These are phyloP conservation scores for Lutraria lutraria DNA, from an alignment of 2,888 invertebrate genomes.

Conservation along the genomic window DNA sequence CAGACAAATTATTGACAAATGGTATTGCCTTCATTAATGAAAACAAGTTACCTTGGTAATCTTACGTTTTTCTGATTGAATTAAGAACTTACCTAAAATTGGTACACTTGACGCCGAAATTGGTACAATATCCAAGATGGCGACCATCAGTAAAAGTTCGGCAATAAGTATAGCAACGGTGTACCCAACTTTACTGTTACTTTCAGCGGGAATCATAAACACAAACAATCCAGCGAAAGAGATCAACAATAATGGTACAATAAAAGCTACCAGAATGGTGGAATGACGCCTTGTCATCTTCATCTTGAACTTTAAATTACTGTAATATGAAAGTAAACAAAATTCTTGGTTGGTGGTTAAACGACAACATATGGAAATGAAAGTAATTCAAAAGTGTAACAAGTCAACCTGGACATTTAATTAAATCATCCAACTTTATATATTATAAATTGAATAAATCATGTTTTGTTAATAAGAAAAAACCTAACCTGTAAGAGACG, in stretches of 20 bases:
- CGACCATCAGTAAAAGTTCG: constrained; percentile 38
- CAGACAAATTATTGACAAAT: too few relatives aligned
- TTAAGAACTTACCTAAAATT: constrained; percentile 37
- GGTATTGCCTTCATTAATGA: too few relatives aligned
- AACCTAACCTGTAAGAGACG: constrained; percentile 44
- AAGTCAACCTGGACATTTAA: too few relatives aligned
- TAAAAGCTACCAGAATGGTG: constrained; percentile 31
- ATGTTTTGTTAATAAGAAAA: too few relatives aligned
- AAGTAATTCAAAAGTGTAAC: too few relatives aligned
- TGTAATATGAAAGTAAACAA: constrained; percentile 33
- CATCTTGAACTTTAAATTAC: constrained; percentile 54
- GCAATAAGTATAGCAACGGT: constrained; percentile 48
- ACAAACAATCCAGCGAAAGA: constrained; percentile 59
- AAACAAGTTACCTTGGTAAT: too few relatives aligned
- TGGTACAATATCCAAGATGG: constrained; percentile 48
- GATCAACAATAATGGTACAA: constrained; percentile 55
- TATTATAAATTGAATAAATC: too few relatives aligned
- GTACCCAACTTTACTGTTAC: constrained; percentile 38
- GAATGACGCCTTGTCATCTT: constrained; percentile 46
- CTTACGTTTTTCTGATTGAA: too few relatives aligned
- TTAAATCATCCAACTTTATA: too few relatives aligned
- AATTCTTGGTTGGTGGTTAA: neutral
- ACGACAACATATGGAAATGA: too few relatives aligned
- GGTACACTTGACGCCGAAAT: constrained; percentile 40
- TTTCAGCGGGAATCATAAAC: constrained; percentile 55